These are phyloP conservation scores for Alsophila aescularia DNA, from an alignment of 2,888 invertebrate genomes.

Conservation along the genomic window DNA sequence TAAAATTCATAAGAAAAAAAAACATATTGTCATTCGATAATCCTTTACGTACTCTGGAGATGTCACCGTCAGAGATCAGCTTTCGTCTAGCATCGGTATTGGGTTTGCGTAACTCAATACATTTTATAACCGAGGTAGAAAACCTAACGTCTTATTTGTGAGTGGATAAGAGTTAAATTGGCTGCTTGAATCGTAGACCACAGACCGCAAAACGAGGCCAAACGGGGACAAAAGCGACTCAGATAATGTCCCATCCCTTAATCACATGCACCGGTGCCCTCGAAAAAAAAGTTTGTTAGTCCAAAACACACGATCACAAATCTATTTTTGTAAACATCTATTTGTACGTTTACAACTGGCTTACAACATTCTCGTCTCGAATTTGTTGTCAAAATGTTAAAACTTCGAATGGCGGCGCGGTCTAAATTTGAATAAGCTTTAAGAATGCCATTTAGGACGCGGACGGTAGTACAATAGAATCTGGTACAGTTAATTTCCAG, in stretches of 20 bases:
- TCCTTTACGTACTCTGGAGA: constrained; percentile 81
- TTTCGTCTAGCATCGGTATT: constrained; percentile 79
- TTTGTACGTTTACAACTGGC: constrained; percentile 67
- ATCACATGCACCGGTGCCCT: constrained; percentile 82
- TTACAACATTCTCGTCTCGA: constrained; percentile 55
- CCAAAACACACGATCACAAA: constrained; percentile 65
- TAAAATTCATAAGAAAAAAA: constrained; percentile 72
- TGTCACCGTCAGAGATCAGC: constrained; percentile 82
- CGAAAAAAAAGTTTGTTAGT: constrained; percentile 78
- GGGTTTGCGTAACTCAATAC: constrained; percentile 83
- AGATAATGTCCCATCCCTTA: constrained; percentile 83
- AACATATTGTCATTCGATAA: constrained; percentile 81
- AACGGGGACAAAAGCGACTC: constrained; percentile 67
- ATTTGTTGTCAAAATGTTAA: constrained; percentile 71
- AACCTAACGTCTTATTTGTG: constrained; percentile 43
- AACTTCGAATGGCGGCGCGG: constrained; percentile 59
- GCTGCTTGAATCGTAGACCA: constrained; percentile 57
- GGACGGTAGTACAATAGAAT: constrained; percentile 63
- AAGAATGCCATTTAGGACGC: constrained; percentile 64
- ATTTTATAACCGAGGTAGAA: constrained; percentile 49
- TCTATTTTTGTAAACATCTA: constrained; percentile 68
- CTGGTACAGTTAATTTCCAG: constrained; percentile 66
- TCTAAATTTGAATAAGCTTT: constrained; percentile 69
- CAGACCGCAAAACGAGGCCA: constrained; percentile 79
- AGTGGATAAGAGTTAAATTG: constrained; percentile 55